Percentiles rank a stretch among this genome's conserved stretches.
phyloP scores from a whole-genome alignment of 1,140 invertebrate genomes.

The Seison nebaliae region DNA sequence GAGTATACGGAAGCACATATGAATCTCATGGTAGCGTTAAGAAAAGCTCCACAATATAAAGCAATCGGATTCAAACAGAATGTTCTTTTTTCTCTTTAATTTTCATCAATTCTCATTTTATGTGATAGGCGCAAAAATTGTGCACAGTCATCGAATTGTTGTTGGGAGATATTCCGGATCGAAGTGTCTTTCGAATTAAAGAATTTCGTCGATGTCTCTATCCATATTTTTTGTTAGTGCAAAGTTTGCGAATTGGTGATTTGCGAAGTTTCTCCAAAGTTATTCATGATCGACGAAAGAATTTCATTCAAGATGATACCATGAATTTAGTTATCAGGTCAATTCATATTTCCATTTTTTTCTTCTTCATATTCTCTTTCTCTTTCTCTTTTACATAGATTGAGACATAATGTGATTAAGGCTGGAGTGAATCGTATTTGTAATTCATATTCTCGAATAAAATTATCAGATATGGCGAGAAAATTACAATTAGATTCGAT shows the following conservation, averaged over 20 bases:
- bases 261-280: constrained; percentile 73
- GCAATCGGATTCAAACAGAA: constrained; percentile 96
- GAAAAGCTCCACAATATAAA: constrained; percentile 80
- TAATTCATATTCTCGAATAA: constrained; percentile 79
- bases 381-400: constrained; percentile 11
- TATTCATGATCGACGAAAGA: constrained; percentile 40
- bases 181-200: constrained; percentile 43
- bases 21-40: constrained; percentile 59
- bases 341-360: neutral
- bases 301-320: constrained; percentile 47
- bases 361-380: neutral
- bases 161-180: constrained; percentile 82
- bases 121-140: constrained; percentile 49
- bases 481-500: constrained; percentile 73
- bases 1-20: constrained; percentile 89
- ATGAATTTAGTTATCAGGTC: constrained; percentile 56
- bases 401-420: constrained; percentile 95
- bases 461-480: constrained; percentile 64
- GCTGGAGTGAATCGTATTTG: constrained; percentile 88
- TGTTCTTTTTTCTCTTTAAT: constrained; percentile 24
- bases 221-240: constrained; percentile 78
- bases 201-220: constrained; percentile 54
- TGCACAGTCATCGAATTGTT: constrained; percentile 79
- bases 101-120: constrained; percentile 4
- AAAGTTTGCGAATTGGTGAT: constrained; percentile 72